Conservation (phyloP, 2,797 vertebrate genomes). For the Vespertilio murinus region DNA sequence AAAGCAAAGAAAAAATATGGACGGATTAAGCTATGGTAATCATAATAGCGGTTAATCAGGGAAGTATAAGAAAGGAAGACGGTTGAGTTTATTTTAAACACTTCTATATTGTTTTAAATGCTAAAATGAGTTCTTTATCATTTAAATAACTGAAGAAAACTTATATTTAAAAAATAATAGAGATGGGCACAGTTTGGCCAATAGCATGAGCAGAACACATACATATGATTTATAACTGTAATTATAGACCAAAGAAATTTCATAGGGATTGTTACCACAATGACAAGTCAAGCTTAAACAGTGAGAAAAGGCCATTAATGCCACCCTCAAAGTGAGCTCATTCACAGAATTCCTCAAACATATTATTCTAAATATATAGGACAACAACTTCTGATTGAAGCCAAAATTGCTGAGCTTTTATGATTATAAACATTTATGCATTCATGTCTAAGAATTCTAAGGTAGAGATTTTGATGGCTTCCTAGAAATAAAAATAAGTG, state of each 20-base stretch:
- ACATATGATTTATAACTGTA: constrained; percentile 24
- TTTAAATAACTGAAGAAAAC: neutral
- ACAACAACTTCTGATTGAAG: constrained; percentile 22
- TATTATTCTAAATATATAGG: constrained; percentile 30
- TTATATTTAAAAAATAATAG: neutral
- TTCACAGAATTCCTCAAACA: constrained; percentile 29
- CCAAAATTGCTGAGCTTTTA: neutral
- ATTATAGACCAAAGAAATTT: constrained; percentile 5
- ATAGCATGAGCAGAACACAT: neutral
- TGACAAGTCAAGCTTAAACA: constrained; percentile 27
- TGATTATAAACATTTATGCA: neutral
- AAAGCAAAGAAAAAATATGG: constrained; percentile 27
- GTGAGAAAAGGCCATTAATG: constrained; percentile 23
- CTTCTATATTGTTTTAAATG: neutral
- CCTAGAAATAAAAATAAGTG: neutral
- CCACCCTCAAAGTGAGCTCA: constrained; percentile 11
- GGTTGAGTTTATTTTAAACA: constrained; percentile 15
- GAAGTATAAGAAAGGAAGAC: neutral
- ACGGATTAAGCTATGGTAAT: neutral
- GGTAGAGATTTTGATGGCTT: neutral
- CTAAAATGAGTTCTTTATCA: neutral
- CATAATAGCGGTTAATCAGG: neutral
- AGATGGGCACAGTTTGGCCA: neutral
- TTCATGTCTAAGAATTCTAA: neutral
- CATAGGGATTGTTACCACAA: neutral